Base-by-base conservation (phyloP, 1,140 invertebrate species). In the Schlechtendalia chinensis region DNA sequence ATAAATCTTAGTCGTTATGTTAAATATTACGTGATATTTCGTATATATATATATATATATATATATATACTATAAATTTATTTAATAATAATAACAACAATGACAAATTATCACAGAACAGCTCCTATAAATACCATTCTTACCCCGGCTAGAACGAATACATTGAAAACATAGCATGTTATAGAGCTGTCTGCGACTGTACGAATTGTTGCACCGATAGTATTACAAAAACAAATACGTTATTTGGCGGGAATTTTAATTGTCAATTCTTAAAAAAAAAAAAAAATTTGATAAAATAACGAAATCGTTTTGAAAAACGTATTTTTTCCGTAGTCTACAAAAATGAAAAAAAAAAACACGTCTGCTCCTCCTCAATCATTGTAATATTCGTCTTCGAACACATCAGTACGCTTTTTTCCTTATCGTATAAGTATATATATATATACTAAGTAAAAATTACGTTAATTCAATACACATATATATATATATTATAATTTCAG, bases 331-430 rank as follows among this genome's bases (percentile, higher is more conserved):
- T 45, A 45, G 4, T 67, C 32, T 67, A 19, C 3, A n/a, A 54
- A 45, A 45, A 45, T 5, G 10, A 45, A 45, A 45, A 45, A 67
- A 67, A 22, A 45, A 67, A 67, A 32, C 63, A 67, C 63, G 45
- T 19, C n/a, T n/a, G n/a, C n/a, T n/a, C n/a, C n/a, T n/a, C n/a
- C 63, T 22, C 32, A 67, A 67, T 45, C 63, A 32, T 67, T 67
- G 17, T 22, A 10, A 65, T 29, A 65, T 65, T 65, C 29, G 10
- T 32, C 32, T 67, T 67, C 63, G 32, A 67, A 67, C 63, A 67
- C 63, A 45, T 67, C 63, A 24, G 19, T 19, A 65, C 12, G 29
- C 39, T 14, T 22, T 67, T 14, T 45, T 14, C 29, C 19, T 19
- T 29, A 29, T 67, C 32, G n/a, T 45, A 45, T 45, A 5, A 45